Conservation (phyloP, 2,113 vertebrate genomes). For the Guaruba guarouba region DNA sequence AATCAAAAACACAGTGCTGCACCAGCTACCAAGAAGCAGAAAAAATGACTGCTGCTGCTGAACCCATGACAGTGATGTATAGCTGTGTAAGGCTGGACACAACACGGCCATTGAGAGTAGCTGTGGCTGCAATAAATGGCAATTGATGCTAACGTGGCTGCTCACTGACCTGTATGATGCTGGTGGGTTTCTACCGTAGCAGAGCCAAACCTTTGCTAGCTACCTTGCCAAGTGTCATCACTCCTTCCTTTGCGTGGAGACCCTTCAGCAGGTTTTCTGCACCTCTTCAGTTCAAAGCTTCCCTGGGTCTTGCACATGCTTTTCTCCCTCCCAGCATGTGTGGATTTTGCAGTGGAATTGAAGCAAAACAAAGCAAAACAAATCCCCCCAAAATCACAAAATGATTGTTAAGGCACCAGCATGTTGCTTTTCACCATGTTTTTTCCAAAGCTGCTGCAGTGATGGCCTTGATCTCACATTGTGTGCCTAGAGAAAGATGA, state of each 20-base stretch:
- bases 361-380: background rate
- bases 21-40: too few species aligned
- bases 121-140: background rate
- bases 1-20: too few species aligned
- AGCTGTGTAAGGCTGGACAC: background rate
- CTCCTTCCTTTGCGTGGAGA: background rate
- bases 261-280: background rate
- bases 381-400: background rate
- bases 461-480: background rate
- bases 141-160: background rate
- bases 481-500: background rate
- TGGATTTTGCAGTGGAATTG: background rate
- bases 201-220: background rate
- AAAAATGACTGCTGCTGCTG: too few species aligned
- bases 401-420: background rate
- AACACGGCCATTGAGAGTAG: accelerated
- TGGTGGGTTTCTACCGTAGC: background rate
- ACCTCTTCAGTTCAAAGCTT: background rate
- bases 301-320: background rate
- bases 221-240: accelerated
- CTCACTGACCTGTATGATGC: accelerated
- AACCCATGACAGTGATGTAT: accelerated
- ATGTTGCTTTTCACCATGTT: background rate
- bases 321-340: background rate
- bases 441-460: background rate